A percentile compares a stretch with the other conserved stretches of the same genome.
Conservation (phyloP, 2,797 vertebrate genomes). For the Acropternis orthonyx region DNA sequence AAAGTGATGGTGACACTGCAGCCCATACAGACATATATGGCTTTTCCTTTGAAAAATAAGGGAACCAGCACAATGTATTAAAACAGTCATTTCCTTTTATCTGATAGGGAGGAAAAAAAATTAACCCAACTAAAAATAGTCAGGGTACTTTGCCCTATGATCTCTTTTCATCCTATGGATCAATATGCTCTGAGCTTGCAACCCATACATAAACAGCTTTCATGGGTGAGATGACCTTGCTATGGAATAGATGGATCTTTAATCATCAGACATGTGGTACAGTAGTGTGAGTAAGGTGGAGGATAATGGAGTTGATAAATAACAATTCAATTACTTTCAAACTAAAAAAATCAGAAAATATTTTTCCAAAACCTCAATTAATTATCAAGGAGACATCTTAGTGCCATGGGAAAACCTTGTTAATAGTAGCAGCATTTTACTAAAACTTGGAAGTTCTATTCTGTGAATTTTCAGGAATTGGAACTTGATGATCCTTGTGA, state of each 20-base stretch:
- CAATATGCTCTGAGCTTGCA: slow-evolving; percentile 60
- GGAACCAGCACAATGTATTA: slow-evolving; percentile 8
- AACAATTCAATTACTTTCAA: slow-evolving; percentile 4
- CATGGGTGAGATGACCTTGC: slow-evolving; percentile 45
- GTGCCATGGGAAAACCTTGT: neutral
- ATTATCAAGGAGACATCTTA: neutral
- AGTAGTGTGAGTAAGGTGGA: neutral
- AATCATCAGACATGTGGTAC: neutral
- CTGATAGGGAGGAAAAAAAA: neutral
- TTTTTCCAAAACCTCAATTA: neutral
- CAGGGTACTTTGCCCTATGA: slow-evolving; percentile 61
- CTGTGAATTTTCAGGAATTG: neutral
- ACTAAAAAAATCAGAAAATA: neutral
- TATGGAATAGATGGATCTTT: neutral
- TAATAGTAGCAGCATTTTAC: neutral
- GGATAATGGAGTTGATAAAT: slow-evolving; percentile 2
- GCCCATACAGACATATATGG: neutral
- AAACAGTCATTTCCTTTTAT: slow-evolving; percentile 24
- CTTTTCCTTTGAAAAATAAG: slow-evolving; percentile 48
- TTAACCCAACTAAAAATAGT: slow-evolving; percentile 67
- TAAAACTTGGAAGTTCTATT: neutral
- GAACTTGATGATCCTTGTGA: too few species aligned
- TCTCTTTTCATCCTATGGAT: slow-evolving; percentile 52
- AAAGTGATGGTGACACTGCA: neutral
- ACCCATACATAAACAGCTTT: slow-evolving; percentile 52